Percentiles rank a stretch among this genome's conserved stretches.
Conservation (phyloP, 2,113 vertebrate genomes). For the Polypterus bichir region DNA sequence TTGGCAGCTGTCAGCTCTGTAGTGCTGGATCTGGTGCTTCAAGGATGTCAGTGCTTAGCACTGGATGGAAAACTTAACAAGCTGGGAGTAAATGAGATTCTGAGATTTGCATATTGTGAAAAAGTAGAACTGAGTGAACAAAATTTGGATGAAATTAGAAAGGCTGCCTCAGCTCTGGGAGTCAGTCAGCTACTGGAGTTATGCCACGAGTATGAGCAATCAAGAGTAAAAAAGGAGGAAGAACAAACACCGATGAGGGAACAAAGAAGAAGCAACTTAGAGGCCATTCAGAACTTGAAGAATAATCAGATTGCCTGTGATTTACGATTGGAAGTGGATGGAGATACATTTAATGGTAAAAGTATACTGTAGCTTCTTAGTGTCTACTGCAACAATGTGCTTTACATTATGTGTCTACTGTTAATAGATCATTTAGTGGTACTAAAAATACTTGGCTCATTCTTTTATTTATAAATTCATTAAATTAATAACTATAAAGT, state of each 20-base stretch:
- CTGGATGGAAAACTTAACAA: constrained; percentile 23
- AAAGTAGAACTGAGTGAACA: constrained; percentile 19
- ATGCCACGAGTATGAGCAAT: constrained; percentile 26
- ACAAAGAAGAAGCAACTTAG: constrained; percentile 48
- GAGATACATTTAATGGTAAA: constrained; percentile 42
- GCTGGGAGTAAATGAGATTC: constrained; percentile 46
- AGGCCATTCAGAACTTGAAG: constrained; percentile 42
- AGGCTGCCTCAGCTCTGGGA: constrained; percentile 43
- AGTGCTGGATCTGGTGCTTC: constrained; percentile 24
- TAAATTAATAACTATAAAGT: too few relatives aligned
- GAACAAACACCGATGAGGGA: constrained; percentile 19
- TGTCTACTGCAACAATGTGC: constrained; percentile 4
- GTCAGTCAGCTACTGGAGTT: constrained; percentile 42
- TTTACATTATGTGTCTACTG: background rate
- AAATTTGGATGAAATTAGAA: constrained; percentile 30
- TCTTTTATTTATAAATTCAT: too few relatives aligned
- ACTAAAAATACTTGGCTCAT: too few relatives aligned
- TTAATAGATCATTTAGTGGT: too few relatives aligned
- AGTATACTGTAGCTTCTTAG: background rate
- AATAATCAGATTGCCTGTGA: constrained; percentile 58
- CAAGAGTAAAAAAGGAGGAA: background rate
- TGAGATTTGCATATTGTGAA: constrained; percentile 73
- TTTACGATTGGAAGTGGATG: constrained; percentile 53
- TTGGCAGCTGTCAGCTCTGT: constrained; percentile 53
- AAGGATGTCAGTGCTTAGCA: constrained; percentile 12